Conservation (phyloP, 2,888 invertebrate genomes). For the Torymus aiolomorphi region DNA sequence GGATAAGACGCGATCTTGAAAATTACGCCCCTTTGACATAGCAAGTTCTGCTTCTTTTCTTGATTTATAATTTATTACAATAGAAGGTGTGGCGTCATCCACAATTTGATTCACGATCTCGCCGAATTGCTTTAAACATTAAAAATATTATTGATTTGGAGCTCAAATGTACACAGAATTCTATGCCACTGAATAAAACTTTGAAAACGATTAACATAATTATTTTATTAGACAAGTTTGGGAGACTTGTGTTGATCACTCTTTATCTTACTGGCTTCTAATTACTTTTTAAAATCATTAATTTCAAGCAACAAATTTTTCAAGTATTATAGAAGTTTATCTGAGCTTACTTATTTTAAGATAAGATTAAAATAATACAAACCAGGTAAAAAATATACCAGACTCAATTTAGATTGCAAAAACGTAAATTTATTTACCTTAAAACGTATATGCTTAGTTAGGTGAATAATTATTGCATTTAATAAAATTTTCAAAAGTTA, state of each 20-base stretch:
- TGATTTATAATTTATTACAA: conserved; percentile 85
- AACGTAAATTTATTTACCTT: too few relatives aligned
- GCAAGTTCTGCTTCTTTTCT: conserved; percentile 89
- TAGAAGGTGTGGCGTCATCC: conserved; percentile 85
- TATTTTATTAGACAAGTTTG: conserved; percentile 8
- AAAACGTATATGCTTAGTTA: too few relatives aligned
- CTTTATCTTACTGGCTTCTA: neutral
- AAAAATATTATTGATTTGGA: conserved; percentile 40
- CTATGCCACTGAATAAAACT: conserved; percentile 22
- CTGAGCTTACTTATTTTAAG: too few relatives aligned
- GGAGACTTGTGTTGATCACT: conserved; percentile 5
- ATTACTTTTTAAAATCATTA: too few relatives aligned
- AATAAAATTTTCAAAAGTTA: too few relatives aligned
- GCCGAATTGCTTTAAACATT: conserved; percentile 85
- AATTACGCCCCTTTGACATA: conserved; percentile 84
- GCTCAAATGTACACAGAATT: neutral
- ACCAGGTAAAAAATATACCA: too few relatives aligned
- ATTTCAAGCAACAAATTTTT: too few relatives aligned
- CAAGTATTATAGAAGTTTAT: too few relatives aligned
- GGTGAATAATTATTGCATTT: too few relatives aligned
- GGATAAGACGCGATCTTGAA: conserved; percentile 80
- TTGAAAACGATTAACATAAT: conserved; percentile 32
- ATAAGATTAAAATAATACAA: too few relatives aligned
- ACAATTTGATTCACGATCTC: conserved; percentile 89
- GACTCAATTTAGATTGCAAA: too few relatives aligned